Evolutionary conservation across 1,140 invertebrate species (phyloP), one percentile per base, ranked within the genome.

Genomic region (Leptinotarsa lineolata): DNA sequence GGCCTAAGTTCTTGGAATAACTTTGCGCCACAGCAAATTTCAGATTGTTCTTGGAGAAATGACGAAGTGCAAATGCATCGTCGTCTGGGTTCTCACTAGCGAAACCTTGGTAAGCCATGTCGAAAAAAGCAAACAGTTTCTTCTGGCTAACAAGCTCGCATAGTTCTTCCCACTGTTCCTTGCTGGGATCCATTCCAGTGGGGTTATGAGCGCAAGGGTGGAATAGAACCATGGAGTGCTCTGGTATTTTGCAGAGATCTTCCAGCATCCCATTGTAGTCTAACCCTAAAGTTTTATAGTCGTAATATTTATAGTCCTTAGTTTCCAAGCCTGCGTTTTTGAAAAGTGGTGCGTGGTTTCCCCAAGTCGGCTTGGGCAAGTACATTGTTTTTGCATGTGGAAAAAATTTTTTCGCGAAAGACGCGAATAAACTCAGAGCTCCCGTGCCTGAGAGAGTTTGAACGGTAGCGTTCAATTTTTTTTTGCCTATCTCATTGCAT

Each of bases 191-290:
- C 73, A 94, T 91, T 63, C 98, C 97, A 13, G 97, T 99, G 12
- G 98, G 98, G 88, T 99, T 99, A 84, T 99, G 98, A 8, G 97
- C 97, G 87, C 95, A 97, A 1, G 95, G 94, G 87, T 99, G 97
- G 4, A 99, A 86, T 78, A 99, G 91, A 63, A 99, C 91, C 2
- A 98, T 94, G 2, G 97, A 90, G 81, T 93, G 92, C 83, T 93
- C 90, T 0, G 95, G 95, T 63, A 96, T 95, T 77, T 88, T 87
- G 76, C 85, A 88, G 77, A 99, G 92, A 86, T 99, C 97, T 82
- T 97, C 92, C 39, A 97, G 79, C 61, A 94, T 91, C 66, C 97
- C 97, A 75, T 91, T 85, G 73, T 98, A 96, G 84, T 99, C 96
- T 85, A 99, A 93, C 12, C 95, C 96, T 85, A 95, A 97, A 6